Conservation (phyloP, 2,797 vertebrate species). For the Fringilla coelebs region DNA sequence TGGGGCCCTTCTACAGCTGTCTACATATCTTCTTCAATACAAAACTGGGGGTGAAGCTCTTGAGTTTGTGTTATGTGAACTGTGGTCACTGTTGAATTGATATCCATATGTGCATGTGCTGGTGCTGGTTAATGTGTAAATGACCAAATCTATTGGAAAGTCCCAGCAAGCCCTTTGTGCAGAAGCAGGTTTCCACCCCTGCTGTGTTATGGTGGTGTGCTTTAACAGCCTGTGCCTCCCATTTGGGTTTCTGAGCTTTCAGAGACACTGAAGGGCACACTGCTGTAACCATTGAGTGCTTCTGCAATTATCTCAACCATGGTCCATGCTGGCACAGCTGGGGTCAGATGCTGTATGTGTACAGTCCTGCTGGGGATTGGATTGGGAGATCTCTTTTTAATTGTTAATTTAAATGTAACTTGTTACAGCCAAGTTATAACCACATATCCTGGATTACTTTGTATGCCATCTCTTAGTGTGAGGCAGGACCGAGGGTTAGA, state of each 20-base stretch:
- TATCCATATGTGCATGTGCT: rapidly evolving
- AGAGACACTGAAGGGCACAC: background rate
- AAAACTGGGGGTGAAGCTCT: background rate
- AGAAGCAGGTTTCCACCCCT: background rate
- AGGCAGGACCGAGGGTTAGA: background rate
- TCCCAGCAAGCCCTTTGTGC: background rate
- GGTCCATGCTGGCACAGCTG: background rate
- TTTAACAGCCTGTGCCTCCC: background rate
- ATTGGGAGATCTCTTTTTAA: background rate
- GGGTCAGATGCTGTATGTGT: background rate
- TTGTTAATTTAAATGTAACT: background rate
- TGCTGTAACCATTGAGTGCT: background rate
- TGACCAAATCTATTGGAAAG: background rate
- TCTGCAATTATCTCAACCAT: background rate
- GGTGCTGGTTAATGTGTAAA: background rate
- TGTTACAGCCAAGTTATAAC: background rate
- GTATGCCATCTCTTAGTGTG: background rate
- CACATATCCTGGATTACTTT: background rate
- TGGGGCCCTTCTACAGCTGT: rapidly evolving
- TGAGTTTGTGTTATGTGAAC: background rate
- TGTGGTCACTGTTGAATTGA: background rate
- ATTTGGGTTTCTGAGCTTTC: background rate
- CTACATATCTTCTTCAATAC: background rate
- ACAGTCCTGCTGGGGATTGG: background rate
- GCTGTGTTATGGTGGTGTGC: background rate